Conservation (phyloP, 2,888 invertebrate genomes). For the Caenorhabditis imperialis region DNA sequence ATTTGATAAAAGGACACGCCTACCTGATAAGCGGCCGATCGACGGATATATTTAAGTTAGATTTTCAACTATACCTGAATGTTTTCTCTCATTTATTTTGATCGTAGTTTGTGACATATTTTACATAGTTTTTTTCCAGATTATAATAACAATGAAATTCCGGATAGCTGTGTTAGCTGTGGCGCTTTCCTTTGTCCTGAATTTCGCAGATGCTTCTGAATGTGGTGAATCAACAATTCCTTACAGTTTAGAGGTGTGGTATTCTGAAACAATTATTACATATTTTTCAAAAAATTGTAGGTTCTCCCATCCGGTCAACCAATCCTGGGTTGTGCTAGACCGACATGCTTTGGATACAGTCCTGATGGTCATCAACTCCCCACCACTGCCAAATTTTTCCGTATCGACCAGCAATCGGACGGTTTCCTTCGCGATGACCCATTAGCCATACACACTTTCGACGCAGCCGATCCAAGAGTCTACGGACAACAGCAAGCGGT, state of each 20-base stretch:
- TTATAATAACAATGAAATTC: slow-evolving; percentile 17
- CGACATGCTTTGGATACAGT: slow-evolving; percentile 74
- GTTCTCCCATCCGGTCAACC: slow-evolving; percentile 63
- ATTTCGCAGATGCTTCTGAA: slow-evolving; percentile 12
- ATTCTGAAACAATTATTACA: background rate
- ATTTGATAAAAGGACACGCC: slow-evolving; percentile 25
- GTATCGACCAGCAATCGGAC: slow-evolving; percentile 61
- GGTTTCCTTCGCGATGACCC: slow-evolving; percentile 62
- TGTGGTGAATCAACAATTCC: slow-evolving; percentile 69
- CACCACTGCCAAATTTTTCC: slow-evolving; percentile 69
- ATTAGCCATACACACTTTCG: slow-evolving; percentile 51
- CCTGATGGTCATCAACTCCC: slow-evolving; percentile 61
- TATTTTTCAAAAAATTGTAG: slow-evolving; percentile 37
- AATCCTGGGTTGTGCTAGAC: slow-evolving; percentile 72
- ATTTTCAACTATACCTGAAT: background rate
- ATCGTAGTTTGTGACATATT: too few species aligned
- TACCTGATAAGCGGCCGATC: slow-evolving; percentile 1
- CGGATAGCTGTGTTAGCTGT: background rate
- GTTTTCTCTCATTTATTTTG: too few species aligned
- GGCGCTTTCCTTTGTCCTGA: background rate
- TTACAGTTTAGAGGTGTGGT: slow-evolving; percentile 67
- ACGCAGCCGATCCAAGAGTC: slow-evolving; percentile 47
- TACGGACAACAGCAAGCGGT: slow-evolving; percentile 60
- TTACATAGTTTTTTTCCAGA: slow-evolving; percentile 5
- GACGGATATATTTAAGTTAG: slow-evolving; percentile 17